Base-by-base conservation (phyloP, 2,888 invertebrate species). In the Orthonychiurus folsomi region DNA sequence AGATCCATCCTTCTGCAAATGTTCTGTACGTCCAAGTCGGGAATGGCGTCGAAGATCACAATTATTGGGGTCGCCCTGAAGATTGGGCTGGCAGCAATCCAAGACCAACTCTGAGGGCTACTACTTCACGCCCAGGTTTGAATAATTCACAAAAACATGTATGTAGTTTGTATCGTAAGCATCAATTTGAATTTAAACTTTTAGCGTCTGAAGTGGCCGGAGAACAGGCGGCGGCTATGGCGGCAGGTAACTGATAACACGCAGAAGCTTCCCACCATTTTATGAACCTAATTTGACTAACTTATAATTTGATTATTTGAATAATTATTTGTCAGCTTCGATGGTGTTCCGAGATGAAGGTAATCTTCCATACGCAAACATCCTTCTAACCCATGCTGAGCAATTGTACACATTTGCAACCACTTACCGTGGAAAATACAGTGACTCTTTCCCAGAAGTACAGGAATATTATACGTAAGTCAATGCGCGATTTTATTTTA, bases 61-160 rank as follows among this genome's bases (percentile, higher is more conserved):
- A 75, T 1, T 83, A 79, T 73, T 69, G 84, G 84, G 83, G 83
- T 1, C 76, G 84, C 57, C 83, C 84, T 2, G 84, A 85, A 74
- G 82, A 84, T 63, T 69, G 66, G 66, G 47, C 64, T n/a, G 47
- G 48, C 20, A 58, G 27, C 37, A 60, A 56, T 21, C 26, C 56
- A 2, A 53, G 69, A 18, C 69, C 69, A 55, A 64, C 62, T 1
- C 25, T 69, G 3, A 47, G 52, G 53, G 63, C 63, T 1, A 66
- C 63, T 12, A 64, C 66, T 25, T 5, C 27, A 12, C 47, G 37
- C n/a, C 63, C 63, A 24, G 62, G n/a, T n/a, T n/a, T n/a, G n/a
- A n/a, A n/a, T n/a, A n/a, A n/a, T n/a, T n/a, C n/a, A n/a, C n/a
- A n/a, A n/a, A n/a, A n/a, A n/a, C n/a, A n/a, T n/a, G n/a, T n/a